Evolutionary conservation across 2,797 vertebrate genomes (phyloP).

Genomic region (Cottoperca gobio): DNA sequence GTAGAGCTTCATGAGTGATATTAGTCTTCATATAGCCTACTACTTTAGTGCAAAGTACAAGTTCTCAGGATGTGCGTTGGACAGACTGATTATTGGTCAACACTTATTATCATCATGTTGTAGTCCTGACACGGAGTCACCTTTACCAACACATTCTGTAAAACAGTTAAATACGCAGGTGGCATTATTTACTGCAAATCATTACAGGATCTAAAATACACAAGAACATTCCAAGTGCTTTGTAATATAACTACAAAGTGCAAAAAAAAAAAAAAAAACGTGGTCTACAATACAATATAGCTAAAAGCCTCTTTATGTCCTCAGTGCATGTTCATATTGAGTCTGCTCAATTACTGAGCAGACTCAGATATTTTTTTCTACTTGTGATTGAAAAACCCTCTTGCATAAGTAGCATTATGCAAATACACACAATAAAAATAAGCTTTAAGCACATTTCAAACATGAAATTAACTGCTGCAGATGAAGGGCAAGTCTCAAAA

Average conservation of each 20-base stretch:
- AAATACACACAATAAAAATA: slow-evolving; percentile 48
- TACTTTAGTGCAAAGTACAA: slow-evolving; percentile 60
- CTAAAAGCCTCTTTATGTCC: slow-evolving; percentile 36
- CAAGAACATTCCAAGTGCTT: slow-evolving; percentile 45
- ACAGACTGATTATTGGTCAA: slow-evolving; percentile 39
- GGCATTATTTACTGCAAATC: slow-evolving; percentile 36
- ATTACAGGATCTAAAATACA: slow-evolving; percentile 41
- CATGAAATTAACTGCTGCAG: slow-evolving; percentile 37
- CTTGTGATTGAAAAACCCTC: slow-evolving; percentile 23
- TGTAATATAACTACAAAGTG: slow-evolving; percentile 57
- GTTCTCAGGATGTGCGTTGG: slow-evolving; percentile 32
- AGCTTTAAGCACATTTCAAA: slow-evolving; percentile 49
- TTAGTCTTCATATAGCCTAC: slow-evolving; percentile 33
- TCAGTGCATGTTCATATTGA: slow-evolving; percentile 39
- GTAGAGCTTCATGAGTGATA: slow-evolving; percentile 57
- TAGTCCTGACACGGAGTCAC: slow-evolving; percentile 8
- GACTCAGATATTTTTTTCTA: slow-evolving; percentile 39
- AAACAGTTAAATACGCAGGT: slow-evolving; percentile 42
- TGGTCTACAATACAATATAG: slow-evolving; percentile 34
- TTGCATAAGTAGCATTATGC: slow-evolving; percentile 23
- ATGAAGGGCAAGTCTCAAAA: slow-evolving; percentile 39
- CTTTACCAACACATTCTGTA: slow-evolving; percentile 17
- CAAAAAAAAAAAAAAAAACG: slow-evolving; percentile 13
- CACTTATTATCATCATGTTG: slow-evolving; percentile 23
- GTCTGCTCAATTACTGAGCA: slow-evolving; percentile 36